Evolutionary conservation across 2,797 vertebrate species (phyloP), one percentile per base, ranked within the genome.

Genomic region (Clarias platycephalus): DNA sequence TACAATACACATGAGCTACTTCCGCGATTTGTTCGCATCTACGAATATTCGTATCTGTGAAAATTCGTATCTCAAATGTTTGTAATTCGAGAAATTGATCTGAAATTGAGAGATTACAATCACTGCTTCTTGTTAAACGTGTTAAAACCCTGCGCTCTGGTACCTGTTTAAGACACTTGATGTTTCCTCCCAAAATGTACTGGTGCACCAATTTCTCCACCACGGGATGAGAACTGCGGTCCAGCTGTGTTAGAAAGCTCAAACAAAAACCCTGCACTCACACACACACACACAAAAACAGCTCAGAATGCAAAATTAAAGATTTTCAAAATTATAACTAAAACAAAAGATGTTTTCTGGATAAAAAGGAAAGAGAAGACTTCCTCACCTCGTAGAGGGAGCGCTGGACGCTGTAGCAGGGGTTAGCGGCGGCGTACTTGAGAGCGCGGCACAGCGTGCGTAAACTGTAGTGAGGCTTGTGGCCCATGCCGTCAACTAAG

Each of bases 171-270:
- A 99, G 95, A 91, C 93, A 96, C 94, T 97, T 98, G 71, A 93
- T 89, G 90, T 95, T 98, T 66, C 96, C 96, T 90, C 94, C 94
- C 77, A 99, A 83, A 89, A 99, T 93, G 90, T 98, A 94, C 64
- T 96, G 96, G 91, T 96, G 96, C 89, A 99, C 96, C 66, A 99
- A 92, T 80, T 96, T 97, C 88, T 98, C 96, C 88, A 99, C 97
- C 58, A 95, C 0, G 0, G 97, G 97, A 85, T 98, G 96, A 86
- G 98, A 99, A 86, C 90, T 85, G 90, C 97, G 95, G 92, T 98
- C 97, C 90, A 99, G 94, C 88, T 99, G 98, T 0, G 97, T 99
- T 83, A 99, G 91, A 90, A 99, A 99, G 90, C 97, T 97, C 91
- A 99, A 93, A 89, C 97, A 98, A 93, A 99, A 99, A 57, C 97